phyloP scores from a whole-genome alignment of 2,113 vertebrate species.

The Sprattus sprattus region DNA sequence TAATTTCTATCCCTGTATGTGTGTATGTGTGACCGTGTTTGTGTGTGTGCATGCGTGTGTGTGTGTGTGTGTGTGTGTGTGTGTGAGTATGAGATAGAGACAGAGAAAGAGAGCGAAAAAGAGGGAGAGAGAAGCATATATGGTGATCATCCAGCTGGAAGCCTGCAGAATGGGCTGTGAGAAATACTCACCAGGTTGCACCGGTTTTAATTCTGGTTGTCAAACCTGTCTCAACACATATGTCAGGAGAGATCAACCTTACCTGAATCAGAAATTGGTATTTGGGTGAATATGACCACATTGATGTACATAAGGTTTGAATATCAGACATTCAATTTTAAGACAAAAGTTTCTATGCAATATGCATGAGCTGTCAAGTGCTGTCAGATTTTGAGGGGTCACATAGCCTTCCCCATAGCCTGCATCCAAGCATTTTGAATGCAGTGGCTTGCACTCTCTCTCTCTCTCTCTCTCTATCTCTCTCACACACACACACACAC shows the following conservation, averaged over 20 bases:
- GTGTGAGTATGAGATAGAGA: too few species aligned
- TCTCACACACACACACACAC: background rate
- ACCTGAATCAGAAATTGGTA: background rate
- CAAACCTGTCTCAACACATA: background rate
- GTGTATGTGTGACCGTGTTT: too few species aligned
- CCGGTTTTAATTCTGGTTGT: background rate
- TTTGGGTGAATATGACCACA: background rate
- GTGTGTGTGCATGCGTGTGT: too few species aligned
- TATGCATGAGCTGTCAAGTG: background rate
- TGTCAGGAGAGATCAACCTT: background rate
- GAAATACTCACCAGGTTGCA: background rate
- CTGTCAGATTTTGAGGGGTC: background rate
- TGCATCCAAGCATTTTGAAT: background rate
- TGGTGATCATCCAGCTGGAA: too few species aligned
- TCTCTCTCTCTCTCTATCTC: slow-evolving; percentile 14
- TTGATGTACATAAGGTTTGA: background rate
- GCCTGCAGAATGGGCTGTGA: background rate
- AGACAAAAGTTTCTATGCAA: background rate
- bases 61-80: background rate
- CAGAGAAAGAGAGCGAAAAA: background rate
- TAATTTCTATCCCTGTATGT: too few species aligned
- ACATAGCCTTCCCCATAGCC: background rate
- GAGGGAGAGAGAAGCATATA: too few species aligned
- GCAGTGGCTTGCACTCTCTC: slow-evolving; percentile 18
- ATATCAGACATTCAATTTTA: background rate